phyloP scores from a whole-genome alignment of 2,888 invertebrate species.

The Tupiocoris notatus region DNA sequence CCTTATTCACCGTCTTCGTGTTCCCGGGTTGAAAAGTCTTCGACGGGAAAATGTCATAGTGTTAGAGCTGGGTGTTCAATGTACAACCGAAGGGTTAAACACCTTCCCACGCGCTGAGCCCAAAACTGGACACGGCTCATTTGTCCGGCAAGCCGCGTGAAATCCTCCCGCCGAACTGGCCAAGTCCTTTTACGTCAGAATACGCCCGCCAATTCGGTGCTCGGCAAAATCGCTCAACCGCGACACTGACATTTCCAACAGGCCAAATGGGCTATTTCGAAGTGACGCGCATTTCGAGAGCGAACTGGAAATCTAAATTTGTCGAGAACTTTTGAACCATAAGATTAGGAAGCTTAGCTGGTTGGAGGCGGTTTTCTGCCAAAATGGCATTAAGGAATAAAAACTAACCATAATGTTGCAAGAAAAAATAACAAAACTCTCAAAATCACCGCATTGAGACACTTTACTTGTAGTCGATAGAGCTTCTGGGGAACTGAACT shows the following conservation, averaged over 20 bases:
- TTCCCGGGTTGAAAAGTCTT: neutral
- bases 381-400: no score
- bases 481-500: no score
- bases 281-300: no score
- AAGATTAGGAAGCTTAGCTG: no score
- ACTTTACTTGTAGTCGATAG: no score
- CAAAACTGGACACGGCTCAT: neutral
- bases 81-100: neutral
- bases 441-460: no score
- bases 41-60: neutral
- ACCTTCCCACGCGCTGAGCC: neutral
- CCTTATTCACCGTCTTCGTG: neutral
- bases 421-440: no score
- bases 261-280: neutral
- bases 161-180: neutral
- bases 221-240: neutral
- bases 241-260: neutral
- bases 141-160: neutral
- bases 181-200: neutral
- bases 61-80: neutral
- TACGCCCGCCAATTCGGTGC: neutral
- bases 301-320: no score
- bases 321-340: no score
- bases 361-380: no score
- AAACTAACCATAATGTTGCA: no score